Evolutionary conservation across 2,797 vertebrate species (phyloP).

Genomic region (Halcyon smyrnensis): DNA sequence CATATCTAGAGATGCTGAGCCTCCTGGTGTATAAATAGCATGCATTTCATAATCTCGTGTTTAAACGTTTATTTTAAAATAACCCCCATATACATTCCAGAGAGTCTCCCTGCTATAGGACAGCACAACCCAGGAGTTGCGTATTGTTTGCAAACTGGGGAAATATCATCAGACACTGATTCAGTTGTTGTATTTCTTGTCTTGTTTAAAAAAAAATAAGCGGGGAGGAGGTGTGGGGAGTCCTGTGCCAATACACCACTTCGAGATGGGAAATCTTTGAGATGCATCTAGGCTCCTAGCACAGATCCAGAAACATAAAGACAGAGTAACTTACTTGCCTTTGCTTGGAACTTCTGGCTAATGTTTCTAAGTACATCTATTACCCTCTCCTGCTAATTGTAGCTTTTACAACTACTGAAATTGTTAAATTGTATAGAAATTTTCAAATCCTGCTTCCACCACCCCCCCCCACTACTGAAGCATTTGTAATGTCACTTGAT

Average conservation of each 20-base stretch:
- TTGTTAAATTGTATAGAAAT: background rate
- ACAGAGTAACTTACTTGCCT: conserved; percentile 26
- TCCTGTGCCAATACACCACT: background rate
- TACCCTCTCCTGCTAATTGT: background rate
- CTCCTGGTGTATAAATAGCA: conserved; percentile 73
- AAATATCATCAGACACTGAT: background rate
- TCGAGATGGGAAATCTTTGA: conserved; percentile 21
- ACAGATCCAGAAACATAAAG: background rate
- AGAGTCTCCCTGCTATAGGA: conserved; percentile 60
- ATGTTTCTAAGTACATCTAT: conserved; percentile 23
- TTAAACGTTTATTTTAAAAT: conserved; percentile 75
- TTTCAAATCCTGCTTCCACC: background rate
- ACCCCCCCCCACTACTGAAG: background rate
- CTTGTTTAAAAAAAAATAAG: background rate
- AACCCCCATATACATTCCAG: conserved; percentile 71
- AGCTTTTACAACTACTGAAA: conserved; percentile 17
- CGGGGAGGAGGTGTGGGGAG: background rate
- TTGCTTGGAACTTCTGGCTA: conserved; percentile 18
- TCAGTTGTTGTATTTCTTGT: conserved; percentile 10
- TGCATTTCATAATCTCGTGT: conserved; percentile 64
- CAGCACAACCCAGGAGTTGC: background rate
- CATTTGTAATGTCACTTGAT: background rate
- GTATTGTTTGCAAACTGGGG: background rate
- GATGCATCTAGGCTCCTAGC: background rate
- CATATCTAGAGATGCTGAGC: conserved; percentile 74